Evolutionary conservation across 2,797 vertebrate species (phyloP), one percentile per base, ranked within the genome.

Genomic region (Galagoides demidoff): DNA sequence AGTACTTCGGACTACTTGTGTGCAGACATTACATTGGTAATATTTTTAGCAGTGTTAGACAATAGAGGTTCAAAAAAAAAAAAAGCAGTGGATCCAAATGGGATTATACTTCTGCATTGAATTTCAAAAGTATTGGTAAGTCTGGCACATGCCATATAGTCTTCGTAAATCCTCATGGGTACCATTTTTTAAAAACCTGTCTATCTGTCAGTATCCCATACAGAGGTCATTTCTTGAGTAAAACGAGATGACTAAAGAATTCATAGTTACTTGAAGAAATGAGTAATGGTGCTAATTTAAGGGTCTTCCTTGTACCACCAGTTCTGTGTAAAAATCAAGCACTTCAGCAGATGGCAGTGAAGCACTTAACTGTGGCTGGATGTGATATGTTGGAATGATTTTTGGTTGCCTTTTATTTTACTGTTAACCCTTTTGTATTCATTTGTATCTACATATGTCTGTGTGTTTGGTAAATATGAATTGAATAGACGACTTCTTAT

Each of bases 401-500:
- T 90, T 81, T 43, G 27, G 37, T 96, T 74, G 20, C 84, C 43
- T 70, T 92, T 29, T 66, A 96, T 89, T 9, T 87, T 92, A 85
- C 49, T 95, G 55, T 97, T 95, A 95, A 92, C 70, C 93, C 1
- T 92, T 93, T 96, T 0, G 43, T 96, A 94, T 95, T 29, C 92
- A 64, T 94, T 92, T 90, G 94, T 93, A 20, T 64, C 89, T 85
- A 0, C 95, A 94, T 97, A 37, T 0, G 94, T 97, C 76, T 96
- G 68, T 94, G 78, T 95, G 97, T 97, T 93, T 92, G 92, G 88
- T 39, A 63, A 92, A 94, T 97, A 90, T 90, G 91, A 98, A 98
- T 98, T 98, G 98, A 98, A 98, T 98, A 97, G 97, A 98, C 99
- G 98, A 98, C 98, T 98, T 98, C 98, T 98, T 98, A 97, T 99